phyloP scores from a whole-genome alignment of 37 sponge, comb jelly and placozoan species.

The Theonella swinhoei region DNA sequence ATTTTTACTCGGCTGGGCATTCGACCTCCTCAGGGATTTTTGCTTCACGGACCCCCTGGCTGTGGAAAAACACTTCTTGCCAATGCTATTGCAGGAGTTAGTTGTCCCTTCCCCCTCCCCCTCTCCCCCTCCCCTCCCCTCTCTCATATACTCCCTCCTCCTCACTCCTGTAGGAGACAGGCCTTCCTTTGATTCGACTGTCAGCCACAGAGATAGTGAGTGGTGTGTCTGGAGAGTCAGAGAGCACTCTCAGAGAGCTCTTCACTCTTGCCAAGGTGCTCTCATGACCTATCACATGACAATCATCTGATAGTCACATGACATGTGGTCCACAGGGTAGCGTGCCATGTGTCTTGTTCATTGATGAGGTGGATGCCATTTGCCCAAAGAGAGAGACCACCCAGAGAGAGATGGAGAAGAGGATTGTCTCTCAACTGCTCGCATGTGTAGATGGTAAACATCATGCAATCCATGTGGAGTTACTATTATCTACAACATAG shows the following conservation, averaged over 20 bases:
- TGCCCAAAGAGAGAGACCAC: slow-evolving; percentile 92
- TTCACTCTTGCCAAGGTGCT: slow-evolving; percentile 78
- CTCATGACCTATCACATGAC: background rate
- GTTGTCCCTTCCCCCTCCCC: background rate
- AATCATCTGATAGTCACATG: slow-evolving; percentile 1
- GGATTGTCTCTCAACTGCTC: slow-evolving; percentile 95
- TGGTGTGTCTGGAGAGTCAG: slow-evolving; percentile 97
- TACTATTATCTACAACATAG: background rate
- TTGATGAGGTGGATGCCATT: slow-evolving; percentile 98
- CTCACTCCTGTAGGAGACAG: slow-evolving; percentile 65
- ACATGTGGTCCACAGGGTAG: slow-evolving; percentile 23
- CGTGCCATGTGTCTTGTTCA: slow-evolving; percentile 91
- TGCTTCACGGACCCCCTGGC: slow-evolving; percentile 98
- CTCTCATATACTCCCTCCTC: slow-evolving; percentile 1
- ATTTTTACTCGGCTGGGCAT: slow-evolving; percentile 82
- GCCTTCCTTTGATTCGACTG: slow-evolving; percentile 84
- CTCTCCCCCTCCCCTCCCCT: background rate
- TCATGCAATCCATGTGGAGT: background rate
- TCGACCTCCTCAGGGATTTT: slow-evolving; percentile 84
- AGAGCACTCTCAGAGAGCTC: slow-evolving; percentile 85
- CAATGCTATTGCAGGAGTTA: slow-evolving; percentile 94
- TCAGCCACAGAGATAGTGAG: slow-evolving; percentile 95
- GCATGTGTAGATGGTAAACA: slow-evolving; percentile 86
- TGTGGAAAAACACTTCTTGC: slow-evolving; percentile 98
- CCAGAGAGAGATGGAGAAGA: slow-evolving; percentile 94